Evolutionary conservation across 2,888 invertebrate species (phyloP).

Genomic region (Heteromurus nitidus): DNA sequence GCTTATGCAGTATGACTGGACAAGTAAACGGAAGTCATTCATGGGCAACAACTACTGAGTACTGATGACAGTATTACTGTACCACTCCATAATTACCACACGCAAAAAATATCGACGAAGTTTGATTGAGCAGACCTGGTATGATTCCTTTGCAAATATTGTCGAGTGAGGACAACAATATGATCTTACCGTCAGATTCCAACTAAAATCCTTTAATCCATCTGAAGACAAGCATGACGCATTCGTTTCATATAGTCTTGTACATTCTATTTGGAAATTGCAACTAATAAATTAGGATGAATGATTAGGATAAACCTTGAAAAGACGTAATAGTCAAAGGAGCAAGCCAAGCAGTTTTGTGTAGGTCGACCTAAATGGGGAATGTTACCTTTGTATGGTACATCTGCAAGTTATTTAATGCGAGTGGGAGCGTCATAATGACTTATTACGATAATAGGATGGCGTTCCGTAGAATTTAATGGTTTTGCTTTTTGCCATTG

Average conservation of each 20-base stretch:
- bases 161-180: too few relatives aligned
- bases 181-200: too few relatives aligned
- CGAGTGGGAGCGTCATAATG: slow-evolving; percentile 46
- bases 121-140: too few relatives aligned
- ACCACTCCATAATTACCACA: too few relatives aligned
- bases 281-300: slow-evolving; percentile 48
- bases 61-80: too few relatives aligned
- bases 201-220: too few relatives aligned
- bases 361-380: neutral
- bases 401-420: neutral
- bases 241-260: too few relatives aligned
- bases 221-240: too few relatives aligned
- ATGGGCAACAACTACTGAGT: neutral
- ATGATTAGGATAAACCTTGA: slow-evolving; percentile 50
- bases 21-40: neutral
- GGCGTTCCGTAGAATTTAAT: slow-evolving; percentile 11
- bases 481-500: too few relatives aligned
- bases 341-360: neutral
- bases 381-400: neutral
- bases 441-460: slow-evolving; percentile 19
- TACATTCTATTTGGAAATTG: neutral
- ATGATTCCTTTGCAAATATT: too few relatives aligned
- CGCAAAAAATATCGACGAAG: too few relatives aligned
- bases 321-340: slow-evolving; percentile 8
- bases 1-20: neutral